Percentiles rank a stretch among this genome's conserved stretches.
phyloP scores from a whole-genome alignment of 2,888 invertebrate genomes.

The Athalia rosae region DNA sequence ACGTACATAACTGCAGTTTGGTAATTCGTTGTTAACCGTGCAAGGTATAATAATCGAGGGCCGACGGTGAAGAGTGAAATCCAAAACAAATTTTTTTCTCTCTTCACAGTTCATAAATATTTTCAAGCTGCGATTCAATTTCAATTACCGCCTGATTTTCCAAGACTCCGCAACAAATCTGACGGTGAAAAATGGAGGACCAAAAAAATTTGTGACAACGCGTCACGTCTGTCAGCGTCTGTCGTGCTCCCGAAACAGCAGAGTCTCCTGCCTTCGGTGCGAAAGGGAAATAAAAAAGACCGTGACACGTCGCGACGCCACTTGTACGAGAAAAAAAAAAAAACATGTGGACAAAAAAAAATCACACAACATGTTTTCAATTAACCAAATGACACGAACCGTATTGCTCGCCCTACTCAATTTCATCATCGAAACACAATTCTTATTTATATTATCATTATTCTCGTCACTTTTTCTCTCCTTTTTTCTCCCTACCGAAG shows the following conservation, averaged over 20 bases:
- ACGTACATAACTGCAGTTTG: too few relatives aligned
- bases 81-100: too few relatives aligned
- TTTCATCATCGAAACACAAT: constrained; percentile 6
- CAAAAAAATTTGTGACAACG: constrained; percentile 43
- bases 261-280: not conserved
- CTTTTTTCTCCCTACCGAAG: not conserved
- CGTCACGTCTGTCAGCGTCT: constrained; percentile 45
- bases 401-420: constrained; percentile 35
- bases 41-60: too few relatives aligned
- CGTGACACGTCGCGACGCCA: constrained; percentile 32
- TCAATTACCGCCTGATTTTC: constrained; percentile 19
- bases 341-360: constrained; percentile 37
- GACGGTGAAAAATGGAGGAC: constrained; percentile 1
- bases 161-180: not conserved
- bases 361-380: constrained; percentile 38
- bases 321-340: constrained; percentile 29
- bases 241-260: constrained; percentile 43
- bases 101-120: too few relatives aligned
- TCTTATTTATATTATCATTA: constrained; percentile 42
- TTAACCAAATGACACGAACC: constrained; percentile 44
- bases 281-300: constrained; percentile 19
- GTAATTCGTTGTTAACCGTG: too few relatives aligned
- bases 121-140: too few relatives aligned
- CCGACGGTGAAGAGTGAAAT: too few relatives aligned
- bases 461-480: constrained; percentile 31